Conservation (phyloP, 2,888 invertebrate genomes). For the Tipula unca region DNA sequence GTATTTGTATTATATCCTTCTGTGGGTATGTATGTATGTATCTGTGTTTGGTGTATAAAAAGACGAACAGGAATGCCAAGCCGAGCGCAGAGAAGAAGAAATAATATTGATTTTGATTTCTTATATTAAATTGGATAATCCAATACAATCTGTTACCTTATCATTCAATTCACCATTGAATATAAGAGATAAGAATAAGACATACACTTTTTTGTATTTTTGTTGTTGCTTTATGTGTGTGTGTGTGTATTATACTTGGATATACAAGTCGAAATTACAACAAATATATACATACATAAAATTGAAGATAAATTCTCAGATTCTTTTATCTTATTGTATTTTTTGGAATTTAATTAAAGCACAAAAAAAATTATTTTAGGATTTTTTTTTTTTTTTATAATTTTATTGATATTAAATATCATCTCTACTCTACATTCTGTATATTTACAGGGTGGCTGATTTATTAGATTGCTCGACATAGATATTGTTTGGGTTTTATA, state of each 20-base stretch:
- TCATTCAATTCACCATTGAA: not conserved
- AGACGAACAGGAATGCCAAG: not conserved
- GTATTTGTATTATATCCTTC: not conserved
- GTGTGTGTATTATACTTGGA: not conserved
- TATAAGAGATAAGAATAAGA: not conserved
- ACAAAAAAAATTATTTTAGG: not conserved
- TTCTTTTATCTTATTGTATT: not conserved
- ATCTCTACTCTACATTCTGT: not conserved
- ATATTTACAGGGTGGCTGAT: not conserved
- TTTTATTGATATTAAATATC: conserved; percentile 14
- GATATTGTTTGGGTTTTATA: not conserved
- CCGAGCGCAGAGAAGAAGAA: not conserved
- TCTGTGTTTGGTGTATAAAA: not conserved
- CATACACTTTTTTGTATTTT: not conserved
- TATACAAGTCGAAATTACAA: not conserved
- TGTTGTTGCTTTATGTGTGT: not conserved
- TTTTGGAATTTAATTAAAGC: not conserved
- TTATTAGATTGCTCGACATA: not conserved
- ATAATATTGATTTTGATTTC: not conserved
- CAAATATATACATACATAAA: not conserved
- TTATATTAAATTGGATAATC: not conserved
- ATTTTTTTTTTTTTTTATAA: not conserved
- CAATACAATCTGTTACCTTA: not conserved
- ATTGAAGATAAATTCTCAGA: not conserved
- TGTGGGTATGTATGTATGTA: not conserved